These are phyloP conservation scores for Brachionus asplanchnoidis DNA, from an alignment of 1,140 invertebrate species.

Conservation along the genomic window DNA sequence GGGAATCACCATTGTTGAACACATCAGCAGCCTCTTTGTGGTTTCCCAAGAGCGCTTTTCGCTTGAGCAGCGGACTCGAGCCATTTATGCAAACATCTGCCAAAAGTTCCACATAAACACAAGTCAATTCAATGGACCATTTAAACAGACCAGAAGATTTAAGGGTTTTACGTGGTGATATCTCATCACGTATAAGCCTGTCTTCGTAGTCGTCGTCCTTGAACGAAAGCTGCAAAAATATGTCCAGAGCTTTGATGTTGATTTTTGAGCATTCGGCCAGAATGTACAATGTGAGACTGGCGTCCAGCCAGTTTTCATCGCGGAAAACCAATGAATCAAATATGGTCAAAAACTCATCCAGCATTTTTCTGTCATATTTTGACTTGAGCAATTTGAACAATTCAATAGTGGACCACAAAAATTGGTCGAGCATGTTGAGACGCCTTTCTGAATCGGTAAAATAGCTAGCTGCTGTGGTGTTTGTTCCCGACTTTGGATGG, in stretches of 20 bases:
- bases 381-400: slow-evolving; percentile 43
- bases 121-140: not conserved
- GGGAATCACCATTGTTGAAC: not conserved
- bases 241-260: slow-evolving; percentile 49
- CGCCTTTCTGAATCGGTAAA: not conserved
- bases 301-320: slow-evolving; percentile 50
- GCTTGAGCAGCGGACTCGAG: not conserved
- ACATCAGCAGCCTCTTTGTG: not conserved
- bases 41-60: not conserved
- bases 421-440: not conserved
- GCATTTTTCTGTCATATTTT: not conserved
- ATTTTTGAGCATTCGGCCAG: slow-evolving; percentile 52
- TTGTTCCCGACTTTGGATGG: slow-evolving; percentile 43
- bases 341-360: not conserved
- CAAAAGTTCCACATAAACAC: slow-evolving; percentile 8
- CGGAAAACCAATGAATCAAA: not conserved
- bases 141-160: not conserved
- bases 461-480: not conserved
- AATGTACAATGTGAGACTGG: slow-evolving; percentile 49
- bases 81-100: not conserved
- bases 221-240: slow-evolving; percentile 50
- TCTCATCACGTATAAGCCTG: not conserved
- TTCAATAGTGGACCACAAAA: slow-evolving; percentile 12
- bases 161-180: not conserved
- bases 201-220: slow-evolving; percentile 7